Evolutionary conservation across 2,113 vertebrate species (phyloP).

Genomic region (Zapus hudsonius): DNA sequence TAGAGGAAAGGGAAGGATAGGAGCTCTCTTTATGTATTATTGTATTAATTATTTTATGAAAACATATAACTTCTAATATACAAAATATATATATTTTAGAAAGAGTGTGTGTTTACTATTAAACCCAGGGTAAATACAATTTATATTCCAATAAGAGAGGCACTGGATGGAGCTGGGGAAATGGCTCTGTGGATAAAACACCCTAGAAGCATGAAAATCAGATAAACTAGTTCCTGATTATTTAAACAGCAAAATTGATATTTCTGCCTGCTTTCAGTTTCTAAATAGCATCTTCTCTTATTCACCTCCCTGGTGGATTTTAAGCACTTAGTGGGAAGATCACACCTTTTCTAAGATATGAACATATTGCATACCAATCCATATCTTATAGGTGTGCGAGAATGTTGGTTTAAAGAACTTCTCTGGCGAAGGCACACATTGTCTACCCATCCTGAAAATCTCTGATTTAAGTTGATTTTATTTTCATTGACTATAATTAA

Average conservation of each 20-base stretch:
- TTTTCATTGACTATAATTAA: slow-evolving; percentile 1
- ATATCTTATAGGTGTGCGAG: neutral
- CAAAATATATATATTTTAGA: neutral
- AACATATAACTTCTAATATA: neutral
- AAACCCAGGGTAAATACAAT: neutral
- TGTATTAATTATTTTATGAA: neutral
- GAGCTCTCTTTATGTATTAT: neutral
- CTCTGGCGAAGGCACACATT: neutral
- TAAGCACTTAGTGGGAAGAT: neutral
- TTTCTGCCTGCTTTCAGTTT: neutral
- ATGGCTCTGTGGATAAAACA: no score
- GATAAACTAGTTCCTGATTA: neutral
- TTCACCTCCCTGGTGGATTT: neutral
- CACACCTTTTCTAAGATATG: neutral
- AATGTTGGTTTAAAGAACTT: neutral
- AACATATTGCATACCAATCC: neutral
- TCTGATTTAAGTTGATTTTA: neutral
- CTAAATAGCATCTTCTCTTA: neutral
- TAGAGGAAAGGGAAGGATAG: neutral
- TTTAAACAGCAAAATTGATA: neutral
- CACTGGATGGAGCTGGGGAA: neutral
- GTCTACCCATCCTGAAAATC: neutral
- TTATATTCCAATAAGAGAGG: neutral
- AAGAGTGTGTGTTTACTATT: neutral
- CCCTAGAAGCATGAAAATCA: no score